A percentile compares a stretch with the other conserved stretches of the same genome.
These are phyloP conservation scores for Pterostichus madidus DNA, from an alignment of 2,888 invertebrate species.

Conservation along the genomic window DNA sequence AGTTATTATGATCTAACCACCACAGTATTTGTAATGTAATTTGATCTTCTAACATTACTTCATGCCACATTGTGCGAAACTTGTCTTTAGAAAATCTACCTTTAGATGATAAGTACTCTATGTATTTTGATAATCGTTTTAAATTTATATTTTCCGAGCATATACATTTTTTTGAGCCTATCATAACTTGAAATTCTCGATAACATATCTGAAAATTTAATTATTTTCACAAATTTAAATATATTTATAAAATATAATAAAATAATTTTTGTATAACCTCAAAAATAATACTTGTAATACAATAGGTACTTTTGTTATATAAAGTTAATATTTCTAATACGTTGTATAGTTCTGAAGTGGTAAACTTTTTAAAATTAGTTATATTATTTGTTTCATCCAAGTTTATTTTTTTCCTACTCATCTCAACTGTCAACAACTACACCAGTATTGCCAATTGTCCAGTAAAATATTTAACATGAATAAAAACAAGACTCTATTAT, in stretches of 20 bases:
- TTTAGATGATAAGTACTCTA: not conserved
- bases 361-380: slow-evolving; percentile 1
- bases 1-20: slow-evolving; percentile 26
- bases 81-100: slow-evolving; percentile 9
- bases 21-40: slow-evolving; percentile 3
- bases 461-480: too few relatives aligned
- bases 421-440: too few relatives aligned
- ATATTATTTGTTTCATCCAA: not conserved
- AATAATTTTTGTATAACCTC: not conserved
- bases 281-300: slow-evolving; percentile 6
- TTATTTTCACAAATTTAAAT: not conserved
- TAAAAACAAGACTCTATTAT: too few relatives aligned
- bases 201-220: slow-evolving; percentile 13
- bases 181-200: slow-evolving; percentile 7
- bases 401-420: not conserved
- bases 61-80: slow-evolving; percentile 3
- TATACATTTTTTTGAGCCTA: not conserved
- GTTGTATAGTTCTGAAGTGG: not conserved
- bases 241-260: not conserved
- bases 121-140: slow-evolving; percentile 12
- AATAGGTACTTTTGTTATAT: slow-evolving; percentile 7
- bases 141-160: slow-evolving; percentile 1
- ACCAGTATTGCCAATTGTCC: too few relatives aligned
- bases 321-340: slow-evolving; percentile 29
- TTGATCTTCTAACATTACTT: not conserved